Conservation (phyloP, 64 coral and sea anemone species). For the Stichodactyla mertensii region DNA sequence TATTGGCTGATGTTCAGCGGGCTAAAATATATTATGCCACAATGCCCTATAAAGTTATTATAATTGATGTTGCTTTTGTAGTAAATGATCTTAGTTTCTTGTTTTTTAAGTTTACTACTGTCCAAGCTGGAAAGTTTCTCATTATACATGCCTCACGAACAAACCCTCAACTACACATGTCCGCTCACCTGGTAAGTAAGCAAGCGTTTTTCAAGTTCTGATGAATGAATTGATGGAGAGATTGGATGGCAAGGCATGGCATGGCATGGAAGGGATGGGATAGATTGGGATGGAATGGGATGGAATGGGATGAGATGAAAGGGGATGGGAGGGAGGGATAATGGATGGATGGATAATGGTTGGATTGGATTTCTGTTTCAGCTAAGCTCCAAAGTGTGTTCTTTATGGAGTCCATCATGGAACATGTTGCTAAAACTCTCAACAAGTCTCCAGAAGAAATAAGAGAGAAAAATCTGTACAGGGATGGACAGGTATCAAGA, state of each 20-base stretch:
- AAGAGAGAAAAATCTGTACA: conserved; percentile 63
- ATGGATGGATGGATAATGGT: too few species aligned
- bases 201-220: not conserved
- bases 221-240: too few species aligned
- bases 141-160: conserved; percentile 59
- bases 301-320: too few species aligned
- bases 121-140: conserved; percentile 68
- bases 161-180: conserved; percentile 44
- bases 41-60: too few species aligned
- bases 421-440: conserved; percentile 81
- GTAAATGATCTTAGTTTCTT: too few species aligned
- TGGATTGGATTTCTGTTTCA: not conserved
- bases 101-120: conserved; percentile 66
- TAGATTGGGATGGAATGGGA: too few species aligned
- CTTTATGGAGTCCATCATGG: conserved; percentile 81
- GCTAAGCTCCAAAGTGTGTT: conserved; percentile 54
- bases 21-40: too few species aligned
- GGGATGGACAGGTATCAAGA: conserved; percentile 70
- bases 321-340: too few species aligned
- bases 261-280: too few species aligned
- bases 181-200: conserved; percentile 59
- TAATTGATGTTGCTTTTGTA: too few species aligned
- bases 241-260: too few species aligned
- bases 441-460: conserved; percentile 82
- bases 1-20: too few species aligned